Conservation (phyloP, 2,888 invertebrate genomes). For the Pasiphila rectangulata region DNA sequence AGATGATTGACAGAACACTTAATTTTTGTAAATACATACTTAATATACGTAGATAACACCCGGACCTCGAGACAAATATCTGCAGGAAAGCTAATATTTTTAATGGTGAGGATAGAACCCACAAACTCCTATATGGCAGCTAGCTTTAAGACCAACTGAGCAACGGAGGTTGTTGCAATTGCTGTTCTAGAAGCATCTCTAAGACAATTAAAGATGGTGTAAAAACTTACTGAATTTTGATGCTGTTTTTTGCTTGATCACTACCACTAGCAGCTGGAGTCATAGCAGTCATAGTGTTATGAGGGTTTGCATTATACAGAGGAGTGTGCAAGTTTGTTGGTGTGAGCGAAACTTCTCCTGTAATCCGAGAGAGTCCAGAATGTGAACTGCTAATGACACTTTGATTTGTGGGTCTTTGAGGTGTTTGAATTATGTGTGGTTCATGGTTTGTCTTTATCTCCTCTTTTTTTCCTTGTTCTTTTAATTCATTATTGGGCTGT, state of each 20-base stretch:
- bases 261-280: slow-evolving; percentile 77
- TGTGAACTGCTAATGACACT: slow-evolving; percentile 14
- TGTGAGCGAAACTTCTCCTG: slow-evolving; percentile 65
- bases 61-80: no score
- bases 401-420: slow-evolving; percentile 14
- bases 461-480: slow-evolving; percentile 6
- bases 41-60: no score
- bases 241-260: slow-evolving; percentile 81
- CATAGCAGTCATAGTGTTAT: slow-evolving; percentile 75
- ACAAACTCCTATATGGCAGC: no score
- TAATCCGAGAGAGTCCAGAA: slow-evolving; percentile 20
- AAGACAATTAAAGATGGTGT: no score
- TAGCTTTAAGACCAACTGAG: no score
- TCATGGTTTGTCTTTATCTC: slow-evolving; percentile 14
- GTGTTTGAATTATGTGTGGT: slow-evolving; percentile 9
- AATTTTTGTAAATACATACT: no score
- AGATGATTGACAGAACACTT: no score
- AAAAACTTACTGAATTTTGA: slow-evolving; percentile 81
- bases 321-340: slow-evolving; percentile 69
- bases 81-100: no score
- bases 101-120: no score
- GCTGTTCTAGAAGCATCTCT: no score
- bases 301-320: slow-evolving; percentile 69
- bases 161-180: no score
- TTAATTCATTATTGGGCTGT: slow-evolving; percentile 4